Evolutionary conservation across 2,888 invertebrate genomes (phyloP).

Genomic region (Macropis europaea): DNA sequence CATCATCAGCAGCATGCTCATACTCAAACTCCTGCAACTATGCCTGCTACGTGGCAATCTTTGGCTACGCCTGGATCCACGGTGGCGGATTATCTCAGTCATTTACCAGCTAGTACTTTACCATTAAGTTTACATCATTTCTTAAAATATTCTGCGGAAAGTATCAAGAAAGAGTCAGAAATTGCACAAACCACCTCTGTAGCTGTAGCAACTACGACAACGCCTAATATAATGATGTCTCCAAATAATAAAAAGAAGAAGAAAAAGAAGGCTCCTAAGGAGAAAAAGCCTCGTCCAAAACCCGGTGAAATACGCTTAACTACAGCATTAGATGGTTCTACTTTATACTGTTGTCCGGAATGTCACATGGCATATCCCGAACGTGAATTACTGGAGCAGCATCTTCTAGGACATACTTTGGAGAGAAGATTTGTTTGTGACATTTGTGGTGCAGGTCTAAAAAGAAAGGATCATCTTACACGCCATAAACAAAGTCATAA

Average conservation of each 20-base stretch:
- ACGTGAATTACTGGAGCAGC: conserved; percentile 90
- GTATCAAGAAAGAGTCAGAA: conserved; percentile 87
- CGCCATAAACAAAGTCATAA: conserved; percentile 94
- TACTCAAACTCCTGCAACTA: conserved; percentile 78
- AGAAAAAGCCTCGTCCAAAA: conserved; percentile 91
- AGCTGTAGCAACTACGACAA: conserved; percentile 77
- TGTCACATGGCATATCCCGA: conserved; percentile 95
- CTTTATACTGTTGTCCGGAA: conserved; percentile 92
- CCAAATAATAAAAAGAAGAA: conserved; percentile 86
- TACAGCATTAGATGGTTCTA: conserved; percentile 91
- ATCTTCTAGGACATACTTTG: conserved; percentile 92
- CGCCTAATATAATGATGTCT: conserved; percentile 75
- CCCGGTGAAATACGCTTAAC: conserved; percentile 91
- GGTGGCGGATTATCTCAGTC: conserved; percentile 92
- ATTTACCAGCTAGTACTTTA: conserved; percentile 86
- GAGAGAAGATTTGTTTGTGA: conserved; percentile 93
- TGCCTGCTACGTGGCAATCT: conserved; percentile 87
- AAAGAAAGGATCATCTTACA: conserved; percentile 92
- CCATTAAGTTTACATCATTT: conserved; percentile 92
- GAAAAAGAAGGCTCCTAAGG: conserved; percentile 88
- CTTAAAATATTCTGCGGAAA: conserved; percentile 90
- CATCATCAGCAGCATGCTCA: conserved; percentile 78
- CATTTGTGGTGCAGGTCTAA: conserved; percentile 93
- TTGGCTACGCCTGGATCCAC: conserved; percentile 87
- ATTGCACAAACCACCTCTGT: conserved; percentile 80